phyloP scores from a whole-genome alignment of 2,797 vertebrate genomes.

The Taeniopygia guttata region DNA sequence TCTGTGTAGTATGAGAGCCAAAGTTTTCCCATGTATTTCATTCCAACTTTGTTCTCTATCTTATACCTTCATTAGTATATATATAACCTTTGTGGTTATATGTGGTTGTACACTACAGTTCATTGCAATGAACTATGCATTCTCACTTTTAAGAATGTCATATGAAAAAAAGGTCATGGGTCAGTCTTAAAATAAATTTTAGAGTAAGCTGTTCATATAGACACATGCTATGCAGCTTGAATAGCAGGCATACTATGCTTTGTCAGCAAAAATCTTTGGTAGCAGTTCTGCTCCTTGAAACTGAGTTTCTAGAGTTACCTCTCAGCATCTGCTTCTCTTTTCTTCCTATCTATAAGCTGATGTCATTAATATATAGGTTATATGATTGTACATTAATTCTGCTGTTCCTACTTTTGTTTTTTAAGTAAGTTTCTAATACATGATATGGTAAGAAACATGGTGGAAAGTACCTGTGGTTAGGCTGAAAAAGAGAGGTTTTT shows the following conservation, averaged over 20 bases:
- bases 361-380: not conserved
- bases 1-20: not conserved
- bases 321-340: not conserved
- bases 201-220: not conserved
- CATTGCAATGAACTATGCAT: not conserved
- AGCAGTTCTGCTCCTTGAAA: not conserved
- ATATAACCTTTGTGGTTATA: not conserved
- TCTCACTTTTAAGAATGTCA: not conserved
- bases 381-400: not conserved
- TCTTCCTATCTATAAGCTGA: not conserved
- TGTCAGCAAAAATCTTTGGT: not conserved
- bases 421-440: not conserved
- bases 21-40: not conserved
- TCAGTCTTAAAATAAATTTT: not conserved
- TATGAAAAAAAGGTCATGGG: not conserved
- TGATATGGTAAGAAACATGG: not conserved
- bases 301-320: not conserved
- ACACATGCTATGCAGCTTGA: not conserved
- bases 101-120: not conserved
- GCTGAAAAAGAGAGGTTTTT: not conserved
- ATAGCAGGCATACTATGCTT: not conserved
- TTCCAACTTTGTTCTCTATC: slow-evolving; percentile 8
- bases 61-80: slow-evolving; percentile 9
- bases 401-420: not conserved
- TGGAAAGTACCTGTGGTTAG: not conserved